phyloP scores from a whole-genome alignment of 2,113 vertebrate genomes.

The Sterrhoptilus dennistouni region DNA sequence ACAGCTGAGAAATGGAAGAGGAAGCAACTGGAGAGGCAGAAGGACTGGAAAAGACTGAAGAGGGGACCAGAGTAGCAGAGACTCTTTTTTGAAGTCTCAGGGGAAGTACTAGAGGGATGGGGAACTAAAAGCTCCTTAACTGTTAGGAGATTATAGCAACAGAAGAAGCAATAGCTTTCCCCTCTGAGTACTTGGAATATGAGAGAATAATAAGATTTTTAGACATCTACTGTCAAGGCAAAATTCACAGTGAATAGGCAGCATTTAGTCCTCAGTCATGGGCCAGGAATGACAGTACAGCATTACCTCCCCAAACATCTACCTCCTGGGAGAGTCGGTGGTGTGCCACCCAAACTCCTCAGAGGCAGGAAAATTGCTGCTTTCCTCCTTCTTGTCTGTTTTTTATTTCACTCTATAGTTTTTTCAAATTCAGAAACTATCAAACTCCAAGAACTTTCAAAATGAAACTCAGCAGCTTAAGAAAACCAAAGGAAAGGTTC shows the following conservation, averaged over 20 bases:
- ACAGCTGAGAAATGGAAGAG: neutral
- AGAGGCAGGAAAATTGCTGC: neutral
- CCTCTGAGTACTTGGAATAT: neutral
- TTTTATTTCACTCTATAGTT: neutral
- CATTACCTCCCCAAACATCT: neutral
- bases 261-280: neutral
- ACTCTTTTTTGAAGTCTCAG: neutral
- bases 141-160: neutral
- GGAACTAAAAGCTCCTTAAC: neutral
- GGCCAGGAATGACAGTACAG: neutral
- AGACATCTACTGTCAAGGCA: neutral
- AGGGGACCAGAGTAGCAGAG: neutral
- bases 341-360: neutral
- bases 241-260: neutral
- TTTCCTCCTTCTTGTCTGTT: neutral
- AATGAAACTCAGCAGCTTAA: neutral
- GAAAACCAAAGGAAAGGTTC: neutral
- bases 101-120: neutral
- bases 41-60: neutral
- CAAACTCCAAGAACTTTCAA: neutral
- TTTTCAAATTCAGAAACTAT: neutral
- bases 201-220: neutral
- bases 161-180: neutral
- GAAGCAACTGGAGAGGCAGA: neutral
- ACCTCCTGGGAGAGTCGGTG: fast-evolving